Conservation (phyloP, 2,113 vertebrate species). For the Columba janthina region DNA sequence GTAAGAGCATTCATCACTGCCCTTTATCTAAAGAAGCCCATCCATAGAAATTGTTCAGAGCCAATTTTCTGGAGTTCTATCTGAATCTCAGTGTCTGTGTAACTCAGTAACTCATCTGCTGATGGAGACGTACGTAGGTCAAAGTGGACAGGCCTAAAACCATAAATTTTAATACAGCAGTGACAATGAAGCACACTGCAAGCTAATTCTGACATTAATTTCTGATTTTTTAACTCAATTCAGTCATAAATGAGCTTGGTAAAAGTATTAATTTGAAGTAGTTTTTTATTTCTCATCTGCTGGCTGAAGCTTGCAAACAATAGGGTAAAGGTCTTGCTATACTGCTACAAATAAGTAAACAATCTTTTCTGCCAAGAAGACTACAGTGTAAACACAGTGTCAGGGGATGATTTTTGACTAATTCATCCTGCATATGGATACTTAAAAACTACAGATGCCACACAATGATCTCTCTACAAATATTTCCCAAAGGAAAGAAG, state of each 20-base stretch:
- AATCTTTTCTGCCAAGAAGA: not conserved
- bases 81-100: rapidly evolving
- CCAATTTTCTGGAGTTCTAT: not conserved
- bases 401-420: constrained; percentile 16
- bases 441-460: constrained; percentile 33
- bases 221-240: not conserved
- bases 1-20: not conserved
- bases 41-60: not conserved
- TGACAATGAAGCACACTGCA: not conserved
- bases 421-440: constrained; percentile 28
- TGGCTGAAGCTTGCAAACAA: constrained; percentile 34
- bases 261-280: not conserved
- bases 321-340: constrained; percentile 4
- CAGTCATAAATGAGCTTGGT: not conserved
- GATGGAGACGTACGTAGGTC: not conserved
- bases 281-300: not conserved
- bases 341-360: constrained; percentile 24
- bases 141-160: not conserved
- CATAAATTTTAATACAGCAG: not conserved
- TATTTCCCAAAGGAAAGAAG: not conserved
- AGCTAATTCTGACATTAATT: not conserved
- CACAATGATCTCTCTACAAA: not conserved
- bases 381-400: constrained; percentile 10
- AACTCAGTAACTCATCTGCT: not conserved
- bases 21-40: not conserved